A percentile compares a stretch with the other conserved stretches of the same genome.
Evolutionary conservation across 2,888 invertebrate species (phyloP).

Genomic region (Drosophila prostipennis): DNA sequence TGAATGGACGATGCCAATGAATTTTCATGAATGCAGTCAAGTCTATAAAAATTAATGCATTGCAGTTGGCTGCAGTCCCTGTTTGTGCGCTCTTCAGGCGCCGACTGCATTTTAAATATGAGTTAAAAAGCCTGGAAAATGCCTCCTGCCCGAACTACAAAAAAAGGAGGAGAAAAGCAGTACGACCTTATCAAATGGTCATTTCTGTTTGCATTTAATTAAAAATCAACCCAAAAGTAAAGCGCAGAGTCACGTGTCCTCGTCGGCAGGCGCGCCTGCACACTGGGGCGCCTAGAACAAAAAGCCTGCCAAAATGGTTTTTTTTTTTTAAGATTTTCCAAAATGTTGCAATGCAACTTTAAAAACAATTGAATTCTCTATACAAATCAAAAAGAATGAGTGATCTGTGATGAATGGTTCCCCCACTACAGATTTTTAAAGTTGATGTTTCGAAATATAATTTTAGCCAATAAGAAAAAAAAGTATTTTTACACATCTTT

Average conservation of each 20-base stretch:
- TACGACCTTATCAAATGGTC: conserved; percentile 79
- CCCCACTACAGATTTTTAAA: too few species aligned
- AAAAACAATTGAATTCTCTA: too few species aligned
- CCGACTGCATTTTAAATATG: conserved; percentile 73
- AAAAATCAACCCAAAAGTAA: conserved; percentile 78
- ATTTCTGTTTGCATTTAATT: conserved; percentile 84
- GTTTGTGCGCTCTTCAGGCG: conserved; percentile 24
- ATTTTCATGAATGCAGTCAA: conserved; percentile 78
- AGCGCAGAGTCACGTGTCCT: conserved; percentile 78
- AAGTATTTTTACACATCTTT: too few species aligned
- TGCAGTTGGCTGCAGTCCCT: conserved; percentile 62
- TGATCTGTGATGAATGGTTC: too few species aligned
- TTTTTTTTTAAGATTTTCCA: too few species aligned
- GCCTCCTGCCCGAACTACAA: conserved; percentile 6
- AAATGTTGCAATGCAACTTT: too few species aligned
- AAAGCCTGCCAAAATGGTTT: too few species aligned
- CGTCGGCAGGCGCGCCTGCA: conserved; percentile 65
- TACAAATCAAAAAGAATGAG: too few species aligned
- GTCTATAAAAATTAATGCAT: conserved; percentile 78
- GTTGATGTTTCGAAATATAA: too few species aligned
- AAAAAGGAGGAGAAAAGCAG: not conserved
- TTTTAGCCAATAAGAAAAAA: too few species aligned
- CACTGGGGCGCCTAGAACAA: too few species aligned
- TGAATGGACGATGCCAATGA: conserved; percentile 59
- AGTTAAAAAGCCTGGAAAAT: conserved; percentile 66